A percentile compares a stretch with the other conserved stretches of the same genome.
Evolutionary conservation across 2,888 invertebrate genomes (phyloP).

Genomic region (Mythimna impura): DNA sequence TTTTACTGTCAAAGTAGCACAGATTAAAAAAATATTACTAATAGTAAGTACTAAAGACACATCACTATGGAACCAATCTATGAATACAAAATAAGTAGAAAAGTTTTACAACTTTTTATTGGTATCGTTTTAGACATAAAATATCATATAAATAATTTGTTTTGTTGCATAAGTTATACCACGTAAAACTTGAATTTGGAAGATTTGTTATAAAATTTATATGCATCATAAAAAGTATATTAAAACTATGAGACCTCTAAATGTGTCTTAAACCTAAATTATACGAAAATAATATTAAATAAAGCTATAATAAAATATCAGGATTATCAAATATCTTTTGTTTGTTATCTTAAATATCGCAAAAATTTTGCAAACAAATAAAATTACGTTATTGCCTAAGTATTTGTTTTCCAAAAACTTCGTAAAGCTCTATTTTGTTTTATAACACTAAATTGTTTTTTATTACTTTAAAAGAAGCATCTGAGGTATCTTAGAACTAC

Average conservation of each 20-base stretch:
- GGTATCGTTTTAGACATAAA: conserved; percentile 57
- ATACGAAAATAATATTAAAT: conserved; percentile 7
- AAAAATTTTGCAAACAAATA: conserved; percentile 12
- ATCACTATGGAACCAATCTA: conserved; percentile 48
- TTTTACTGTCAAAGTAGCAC: conserved; percentile 22
- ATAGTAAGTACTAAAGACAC: conserved; percentile 27
- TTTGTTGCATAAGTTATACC: conserved; percentile 55
- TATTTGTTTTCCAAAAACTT: conserved; percentile 12
- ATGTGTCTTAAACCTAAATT: conserved; percentile 23
- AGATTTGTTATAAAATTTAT: conserved; percentile 55
- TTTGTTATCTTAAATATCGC: conserved; percentile 2
- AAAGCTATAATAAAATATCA: conserved; percentile 6
- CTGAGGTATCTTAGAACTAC: not conserved
- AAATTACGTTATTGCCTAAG: not conserved
- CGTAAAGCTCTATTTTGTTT: not conserved
- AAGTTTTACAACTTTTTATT: conserved; percentile 61
- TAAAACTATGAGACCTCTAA: conserved; percentile 51
- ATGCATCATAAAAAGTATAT: conserved; percentile 43
- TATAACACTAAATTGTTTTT: not conserved
- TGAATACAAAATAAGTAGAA: conserved; percentile 49
- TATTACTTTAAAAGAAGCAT: not conserved
- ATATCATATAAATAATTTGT: conserved; percentile 61
- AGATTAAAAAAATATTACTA: conserved; percentile 40
- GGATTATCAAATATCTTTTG: conserved; percentile 9
- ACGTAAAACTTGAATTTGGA: conserved; percentile 24